Conservation (phyloP, 2,113 vertebrate species). For the Thalassoma bifasciatum region DNA sequence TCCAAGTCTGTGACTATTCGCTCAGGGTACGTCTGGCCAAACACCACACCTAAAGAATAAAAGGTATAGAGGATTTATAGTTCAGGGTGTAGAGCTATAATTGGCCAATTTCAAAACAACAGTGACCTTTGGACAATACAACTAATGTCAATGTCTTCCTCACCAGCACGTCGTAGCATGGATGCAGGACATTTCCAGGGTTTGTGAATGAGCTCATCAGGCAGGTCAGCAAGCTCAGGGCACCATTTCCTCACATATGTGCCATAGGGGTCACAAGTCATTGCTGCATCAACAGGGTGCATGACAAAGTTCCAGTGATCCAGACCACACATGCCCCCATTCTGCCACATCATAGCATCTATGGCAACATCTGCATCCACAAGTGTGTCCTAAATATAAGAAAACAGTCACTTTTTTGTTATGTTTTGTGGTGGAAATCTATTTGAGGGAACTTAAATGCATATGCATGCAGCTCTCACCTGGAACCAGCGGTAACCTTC, state of each 20-base stretch:
- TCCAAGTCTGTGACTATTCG: conserved; percentile 76
- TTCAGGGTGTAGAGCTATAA: neutral
- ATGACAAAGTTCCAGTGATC: conserved; percentile 86
- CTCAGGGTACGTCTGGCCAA: conserved; percentile 76
- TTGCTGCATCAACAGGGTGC: conserved; percentile 80
- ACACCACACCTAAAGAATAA: conserved; percentile 61
- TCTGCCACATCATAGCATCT: conserved; percentile 85
- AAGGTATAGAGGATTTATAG: neutral
- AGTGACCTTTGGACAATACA: neutral
- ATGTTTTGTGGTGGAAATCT: neutral
- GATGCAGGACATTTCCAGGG: conserved; percentile 80
- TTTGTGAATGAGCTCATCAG: conserved; percentile 82
- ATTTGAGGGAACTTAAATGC: neutral
- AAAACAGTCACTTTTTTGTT: neutral
- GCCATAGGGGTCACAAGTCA: conserved; percentile 81
- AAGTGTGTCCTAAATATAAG: conserved; percentile 76
- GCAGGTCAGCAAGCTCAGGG: conserved; percentile 78
- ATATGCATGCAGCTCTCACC: conserved; percentile 41
- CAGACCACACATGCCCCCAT: conserved; percentile 83
- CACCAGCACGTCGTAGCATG: conserved; percentile 76
- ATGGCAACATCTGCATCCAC: conserved; percentile 84
- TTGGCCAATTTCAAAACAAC: neutral
- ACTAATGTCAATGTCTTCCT: conserved; percentile 26
- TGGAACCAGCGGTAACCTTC: conserved; percentile 83
- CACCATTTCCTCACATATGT: conserved; percentile 81